phyloP scores from a whole-genome alignment of 2,113 vertebrate genomes.

The Anhinga anhinga region DNA sequence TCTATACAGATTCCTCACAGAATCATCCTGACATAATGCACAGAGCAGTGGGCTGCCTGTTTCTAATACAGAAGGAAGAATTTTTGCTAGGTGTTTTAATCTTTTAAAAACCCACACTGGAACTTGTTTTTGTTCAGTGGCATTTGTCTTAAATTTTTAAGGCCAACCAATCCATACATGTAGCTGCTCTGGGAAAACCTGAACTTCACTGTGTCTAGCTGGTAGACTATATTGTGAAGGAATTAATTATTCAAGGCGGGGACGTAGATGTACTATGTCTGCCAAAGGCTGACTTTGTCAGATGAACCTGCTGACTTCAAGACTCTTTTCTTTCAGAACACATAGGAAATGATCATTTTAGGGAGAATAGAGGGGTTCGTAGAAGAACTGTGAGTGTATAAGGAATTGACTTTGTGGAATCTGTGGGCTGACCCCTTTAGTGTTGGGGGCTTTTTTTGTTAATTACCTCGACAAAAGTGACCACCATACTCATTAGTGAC shows the following conservation, averaged over 20 bases:
- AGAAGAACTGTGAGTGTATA: background rate
- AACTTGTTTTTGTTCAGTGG: background rate
- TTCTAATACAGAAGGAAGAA: background rate
- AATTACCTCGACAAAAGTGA: background rate
- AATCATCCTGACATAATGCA: accelerated
- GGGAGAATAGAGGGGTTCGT: background rate
- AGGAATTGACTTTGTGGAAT: background rate
- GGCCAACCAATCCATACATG: background rate
- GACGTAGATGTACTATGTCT: background rate
- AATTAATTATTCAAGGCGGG: background rate
- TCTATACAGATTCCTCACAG: background rate
- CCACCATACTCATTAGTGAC: background rate
- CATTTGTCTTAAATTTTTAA: background rate
- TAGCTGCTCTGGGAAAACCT: background rate
- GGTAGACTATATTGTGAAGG: background rate
- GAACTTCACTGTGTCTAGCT: background rate
- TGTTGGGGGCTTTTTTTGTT: background rate
- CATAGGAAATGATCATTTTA: accelerated
- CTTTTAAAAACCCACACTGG: accelerated
- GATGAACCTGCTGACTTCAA: background rate
- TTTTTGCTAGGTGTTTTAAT: background rate
- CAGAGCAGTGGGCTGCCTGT: background rate
- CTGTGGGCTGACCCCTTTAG: background rate
- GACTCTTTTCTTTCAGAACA: background rate
- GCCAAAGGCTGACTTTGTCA: background rate